Conservation (phyloP, 2,888 invertebrate genomes). For the Idaea dimidiata region DNA sequence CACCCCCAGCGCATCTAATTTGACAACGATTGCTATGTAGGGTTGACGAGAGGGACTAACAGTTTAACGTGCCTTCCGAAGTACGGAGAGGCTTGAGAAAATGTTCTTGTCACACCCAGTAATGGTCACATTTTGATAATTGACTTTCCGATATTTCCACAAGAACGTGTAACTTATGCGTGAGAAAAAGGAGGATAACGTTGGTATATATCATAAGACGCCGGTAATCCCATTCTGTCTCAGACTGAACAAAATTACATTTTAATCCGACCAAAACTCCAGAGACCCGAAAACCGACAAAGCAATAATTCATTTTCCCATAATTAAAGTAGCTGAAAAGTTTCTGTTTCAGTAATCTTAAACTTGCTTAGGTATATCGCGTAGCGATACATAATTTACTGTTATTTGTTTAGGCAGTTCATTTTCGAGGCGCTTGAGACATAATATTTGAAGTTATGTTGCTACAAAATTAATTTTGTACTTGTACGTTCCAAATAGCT, state of each 20-base stretch:
- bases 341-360: constrained; percentile 20
- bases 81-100: too few species aligned
- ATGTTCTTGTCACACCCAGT: too few species aligned
- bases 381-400: background rate
- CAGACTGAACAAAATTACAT: background rate
- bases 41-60: too few species aligned
- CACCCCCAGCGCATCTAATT: too few species aligned
- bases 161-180: too few species aligned
- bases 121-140: too few species aligned
- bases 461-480: background rate
- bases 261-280: background rate
- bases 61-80: too few species aligned
- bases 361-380: background rate
- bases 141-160: too few species aligned
- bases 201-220: background rate
- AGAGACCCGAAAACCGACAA: background rate
- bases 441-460: constrained; percentile 1
- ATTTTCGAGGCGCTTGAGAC: background rate
- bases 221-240: background rate
- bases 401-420: background rate
- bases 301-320: constrained; percentile 13
- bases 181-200: background rate
- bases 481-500: background rate
- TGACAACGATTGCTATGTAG: too few species aligned
- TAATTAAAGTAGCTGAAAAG: constrained; percentile 19